Evolutionary conservation across 1,140 invertebrate species (phyloP).

Genomic region (Dufourea novaeangliae): DNA sequence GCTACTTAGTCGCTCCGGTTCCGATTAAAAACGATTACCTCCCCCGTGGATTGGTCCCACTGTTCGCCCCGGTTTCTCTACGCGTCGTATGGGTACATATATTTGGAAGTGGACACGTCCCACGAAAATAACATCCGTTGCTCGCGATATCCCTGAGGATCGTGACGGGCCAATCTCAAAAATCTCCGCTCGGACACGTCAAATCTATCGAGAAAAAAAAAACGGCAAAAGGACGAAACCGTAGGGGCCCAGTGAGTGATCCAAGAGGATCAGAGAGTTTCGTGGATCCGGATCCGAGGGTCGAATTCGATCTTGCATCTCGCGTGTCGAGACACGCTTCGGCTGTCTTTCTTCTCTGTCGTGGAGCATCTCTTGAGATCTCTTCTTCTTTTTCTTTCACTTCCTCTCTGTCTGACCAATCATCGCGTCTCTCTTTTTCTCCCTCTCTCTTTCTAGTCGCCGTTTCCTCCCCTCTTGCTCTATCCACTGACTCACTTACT

Average conservation of each 20-base stretch:
- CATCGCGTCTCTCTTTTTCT: slow-evolving; percentile 32
- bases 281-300: slow-evolving; percentile 69
- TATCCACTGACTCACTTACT: slow-evolving; percentile 60
- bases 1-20: too few species aligned
- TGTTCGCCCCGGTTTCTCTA: too few species aligned
- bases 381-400: not conserved
- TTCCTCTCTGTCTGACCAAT: not conserved
- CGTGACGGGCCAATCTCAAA: not conserved
- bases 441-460: not conserved
- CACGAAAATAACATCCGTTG: not conserved
- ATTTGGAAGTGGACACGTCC: too few species aligned
- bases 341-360: slow-evolving; percentile 70
- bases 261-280: slow-evolving; percentile 70
- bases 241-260: slow-evolving; percentile 46
- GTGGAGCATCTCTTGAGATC: slow-evolving; percentile 28
- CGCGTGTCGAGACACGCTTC: slow-evolving; percentile 79
- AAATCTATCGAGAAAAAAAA: slow-evolving; percentile 52
- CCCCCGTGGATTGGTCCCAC: not conserved
- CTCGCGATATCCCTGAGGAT: not conserved
- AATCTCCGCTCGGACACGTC: slow-evolving; percentile 38
- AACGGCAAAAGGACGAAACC: not conserved
- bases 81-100: too few species aligned
- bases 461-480: slow-evolving; percentile 36
- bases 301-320: slow-evolving; percentile 77
- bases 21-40: not conserved